Conservation (phyloP, 2,888 invertebrate species). For the Trachelus iudaicus region DNA sequence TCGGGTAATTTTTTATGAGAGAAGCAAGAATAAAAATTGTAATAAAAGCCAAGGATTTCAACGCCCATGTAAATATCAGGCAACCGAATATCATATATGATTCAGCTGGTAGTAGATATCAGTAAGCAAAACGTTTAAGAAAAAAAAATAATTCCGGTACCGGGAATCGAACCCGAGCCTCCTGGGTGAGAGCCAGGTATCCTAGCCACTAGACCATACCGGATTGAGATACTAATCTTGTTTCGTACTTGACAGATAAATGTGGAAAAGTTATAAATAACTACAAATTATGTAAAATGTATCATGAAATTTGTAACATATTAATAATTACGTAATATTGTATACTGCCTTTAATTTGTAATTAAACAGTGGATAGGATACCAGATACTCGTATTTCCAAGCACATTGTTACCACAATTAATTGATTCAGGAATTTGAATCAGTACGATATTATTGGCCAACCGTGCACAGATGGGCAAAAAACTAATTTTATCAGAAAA, state of each 20-base stretch:
- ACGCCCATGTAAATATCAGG: background rate
- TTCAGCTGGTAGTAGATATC: background rate
- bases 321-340: background rate
- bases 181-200: constrained; percentile 74
- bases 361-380: background rate
- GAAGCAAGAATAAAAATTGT: background rate
- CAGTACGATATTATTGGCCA: background rate
- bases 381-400: background rate
- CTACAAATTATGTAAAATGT: background rate
- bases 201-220: constrained; percentile 72
- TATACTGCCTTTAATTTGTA: background rate
- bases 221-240: background rate
- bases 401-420: background rate
- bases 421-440: too few relatives aligned
- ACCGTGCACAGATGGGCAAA: background rate
- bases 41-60: background rate
- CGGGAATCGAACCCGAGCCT: constrained; percentile 73
- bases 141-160: constrained; percentile 41
- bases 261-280: background rate
- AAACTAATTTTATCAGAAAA: background rate
- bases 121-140: background rate
- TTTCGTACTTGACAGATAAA: background rate
- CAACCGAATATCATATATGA: background rate
- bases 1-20: background rate
- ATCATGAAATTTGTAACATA: background rate